These are phyloP conservation scores for Eledone cirrhosa DNA, from an alignment of 2,888 invertebrate species.

Conservation along the genomic window DNA sequence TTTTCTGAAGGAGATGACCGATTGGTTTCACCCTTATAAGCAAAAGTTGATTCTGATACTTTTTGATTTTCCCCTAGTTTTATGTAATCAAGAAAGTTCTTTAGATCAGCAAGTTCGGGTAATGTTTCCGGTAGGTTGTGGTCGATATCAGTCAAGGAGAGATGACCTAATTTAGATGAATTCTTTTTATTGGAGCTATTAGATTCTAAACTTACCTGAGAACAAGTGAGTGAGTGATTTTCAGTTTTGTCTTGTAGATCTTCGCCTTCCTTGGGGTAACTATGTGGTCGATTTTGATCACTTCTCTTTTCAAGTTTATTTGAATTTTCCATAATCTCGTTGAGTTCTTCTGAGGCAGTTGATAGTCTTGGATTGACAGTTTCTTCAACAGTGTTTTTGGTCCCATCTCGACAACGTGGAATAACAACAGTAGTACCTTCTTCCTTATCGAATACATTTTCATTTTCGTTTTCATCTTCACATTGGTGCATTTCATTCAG, in stretches of 20 bases:
- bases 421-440: no score
- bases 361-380: not conserved
- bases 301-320: not conserved
- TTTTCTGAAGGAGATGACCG: constrained; percentile 11
- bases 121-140: constrained; percentile 6
- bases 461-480: not conserved
- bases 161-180: not conserved
- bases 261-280: not conserved
- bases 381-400: constrained; percentile 6
- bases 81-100: constrained; percentile 14
- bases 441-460: not conserved
- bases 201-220: no score
- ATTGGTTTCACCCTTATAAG: not conserved
- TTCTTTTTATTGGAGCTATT: not conserved
- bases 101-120: constrained; percentile 16
- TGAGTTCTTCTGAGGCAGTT: constrained; percentile 1
- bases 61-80: not conserved
- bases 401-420: not conserved
- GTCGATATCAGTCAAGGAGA: not conserved
- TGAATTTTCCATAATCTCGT: not conserved
- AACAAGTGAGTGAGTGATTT: not conserved
- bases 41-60: not conserved
- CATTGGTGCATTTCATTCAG: no score
- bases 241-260: not conserved
- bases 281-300: not conserved